Evolutionary conservation across 2,888 invertebrate genomes (phyloP).

Genomic region (Cheilosia vernalis): DNA sequence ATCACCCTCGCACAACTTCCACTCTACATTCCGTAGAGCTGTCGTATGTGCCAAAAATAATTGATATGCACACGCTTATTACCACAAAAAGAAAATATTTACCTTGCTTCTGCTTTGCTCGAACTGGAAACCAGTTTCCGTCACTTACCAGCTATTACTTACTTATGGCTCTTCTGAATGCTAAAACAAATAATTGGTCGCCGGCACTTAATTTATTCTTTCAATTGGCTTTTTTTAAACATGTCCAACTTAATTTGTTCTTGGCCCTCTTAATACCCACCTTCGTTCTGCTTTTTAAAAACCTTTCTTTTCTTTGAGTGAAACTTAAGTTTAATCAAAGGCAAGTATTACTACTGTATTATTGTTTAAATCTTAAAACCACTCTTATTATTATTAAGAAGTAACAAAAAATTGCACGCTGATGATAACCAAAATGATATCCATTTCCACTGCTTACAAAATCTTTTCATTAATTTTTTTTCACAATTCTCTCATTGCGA

Average conservation of each 20-base stretch:
- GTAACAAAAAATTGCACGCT: conserved; percentile 45
- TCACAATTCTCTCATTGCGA: conserved; percentile 35
- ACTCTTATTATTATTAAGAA: conserved; percentile 52
- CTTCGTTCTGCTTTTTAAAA: conserved; percentile 59
- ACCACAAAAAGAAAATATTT: conserved; percentile 5
- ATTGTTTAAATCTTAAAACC: conserved; percentile 59
- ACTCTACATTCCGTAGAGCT: conserved; percentile 30
- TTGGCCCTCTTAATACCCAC: conserved; percentile 37
- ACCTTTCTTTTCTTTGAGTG: conserved; percentile 45
- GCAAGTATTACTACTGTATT: conserved; percentile 61
- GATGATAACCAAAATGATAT: conserved; percentile 54
- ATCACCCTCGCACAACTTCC: neutral
- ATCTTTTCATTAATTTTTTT: conserved; percentile 20
- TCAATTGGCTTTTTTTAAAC: conserved; percentile 57
- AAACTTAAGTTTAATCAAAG: conserved; percentile 26
- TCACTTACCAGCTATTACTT: conserved; percentile 6
- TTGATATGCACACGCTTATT: conserved; percentile 31
- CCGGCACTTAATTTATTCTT: conserved; percentile 68
- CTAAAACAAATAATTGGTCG: conserved; percentile 34
- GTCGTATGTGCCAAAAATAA: neutral
- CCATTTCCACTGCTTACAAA: conserved; percentile 63
- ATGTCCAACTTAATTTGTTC: conserved; percentile 37
- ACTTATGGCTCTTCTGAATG: conserved; percentile 47
- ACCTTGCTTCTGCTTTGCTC: conserved; percentile 54
- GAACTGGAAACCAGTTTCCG: conserved; percentile 26